Conservation (phyloP, 2,888 invertebrate species). For the Dione juno region DNA sequence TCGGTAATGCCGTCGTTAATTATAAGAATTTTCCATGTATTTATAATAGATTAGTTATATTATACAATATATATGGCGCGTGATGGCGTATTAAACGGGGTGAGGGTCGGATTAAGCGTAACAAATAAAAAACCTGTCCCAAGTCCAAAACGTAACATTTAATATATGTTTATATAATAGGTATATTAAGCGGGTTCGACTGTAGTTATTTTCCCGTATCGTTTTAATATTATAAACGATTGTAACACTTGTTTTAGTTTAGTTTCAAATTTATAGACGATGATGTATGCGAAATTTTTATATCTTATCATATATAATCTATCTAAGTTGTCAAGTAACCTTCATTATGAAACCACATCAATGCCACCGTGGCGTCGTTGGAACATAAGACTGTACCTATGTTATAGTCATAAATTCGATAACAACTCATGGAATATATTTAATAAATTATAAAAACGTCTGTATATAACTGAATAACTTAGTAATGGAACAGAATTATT, state of each 20-base stretch:
- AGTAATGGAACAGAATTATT: too few relatives aligned
- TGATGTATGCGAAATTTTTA: conserved; percentile 8
- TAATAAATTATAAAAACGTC: neutral
- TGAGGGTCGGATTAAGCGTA: too few relatives aligned
- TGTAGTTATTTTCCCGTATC: neutral
- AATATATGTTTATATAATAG: too few relatives aligned
- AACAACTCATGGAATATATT: neutral
- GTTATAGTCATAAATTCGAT: neutral
- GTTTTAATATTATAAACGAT: neutral
- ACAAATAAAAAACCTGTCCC: too few relatives aligned
- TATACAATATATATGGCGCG: too few relatives aligned
- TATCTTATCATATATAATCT: conserved; percentile 14
- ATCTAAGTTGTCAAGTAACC: conserved; percentile 1
- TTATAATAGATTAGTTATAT: too few relatives aligned
- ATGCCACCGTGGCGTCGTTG: neutral
- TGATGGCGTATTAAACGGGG: too few relatives aligned
- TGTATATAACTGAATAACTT: too few relatives aligned
- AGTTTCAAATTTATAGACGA: neutral
- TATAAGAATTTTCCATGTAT: too few relatives aligned
- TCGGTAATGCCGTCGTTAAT: too few relatives aligned
- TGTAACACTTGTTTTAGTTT: neutral
- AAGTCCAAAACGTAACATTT: too few relatives aligned
- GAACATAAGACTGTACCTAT: neutral
- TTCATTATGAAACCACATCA: neutral
- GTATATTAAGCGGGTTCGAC: too few relatives aligned